These are phyloP conservation scores for Cyanistes caeruleus DNA, from an alignment of 2,113 vertebrate species.

Conservation along the genomic window DNA sequence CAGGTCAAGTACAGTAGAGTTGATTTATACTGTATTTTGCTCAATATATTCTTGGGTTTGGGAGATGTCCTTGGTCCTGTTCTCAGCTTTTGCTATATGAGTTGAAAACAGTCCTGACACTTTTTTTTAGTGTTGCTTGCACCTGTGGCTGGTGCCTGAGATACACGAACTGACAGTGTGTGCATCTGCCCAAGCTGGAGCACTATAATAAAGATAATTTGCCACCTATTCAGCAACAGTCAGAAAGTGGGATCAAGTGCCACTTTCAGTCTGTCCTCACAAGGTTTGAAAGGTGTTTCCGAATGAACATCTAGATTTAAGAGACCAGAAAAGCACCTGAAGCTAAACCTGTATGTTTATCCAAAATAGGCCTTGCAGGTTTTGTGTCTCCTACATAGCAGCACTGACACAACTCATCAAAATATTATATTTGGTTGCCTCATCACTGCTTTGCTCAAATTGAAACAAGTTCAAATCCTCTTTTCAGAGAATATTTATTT, in stretches of 20 bases:
- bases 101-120: not conserved
- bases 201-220: rapidly evolving
- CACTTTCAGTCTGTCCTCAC: not conserved
- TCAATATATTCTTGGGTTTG: not conserved
- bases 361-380: not conserved
- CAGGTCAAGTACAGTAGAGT: not conserved
- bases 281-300: not conserved
- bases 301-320: not conserved
- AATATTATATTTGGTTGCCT: not conserved
- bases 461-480: not conserved
- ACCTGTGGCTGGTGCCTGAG: not conserved
- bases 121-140: not conserved
- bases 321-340: not conserved
- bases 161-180: not conserved
- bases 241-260: not conserved
- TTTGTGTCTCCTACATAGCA: not conserved
- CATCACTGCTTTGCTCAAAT: not conserved
- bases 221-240: not conserved
- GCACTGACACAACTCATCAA: not conserved
- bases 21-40: not conserved
- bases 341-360: not conserved
- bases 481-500: not conserved
- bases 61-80: not conserved
- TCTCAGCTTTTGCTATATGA: not conserved
- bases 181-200: not conserved